Evolutionary conservation across 1,140 invertebrate genomes (phyloP), one percentile per base, ranked within the genome.

Genomic region (Trachelipus rathkii): DNA sequence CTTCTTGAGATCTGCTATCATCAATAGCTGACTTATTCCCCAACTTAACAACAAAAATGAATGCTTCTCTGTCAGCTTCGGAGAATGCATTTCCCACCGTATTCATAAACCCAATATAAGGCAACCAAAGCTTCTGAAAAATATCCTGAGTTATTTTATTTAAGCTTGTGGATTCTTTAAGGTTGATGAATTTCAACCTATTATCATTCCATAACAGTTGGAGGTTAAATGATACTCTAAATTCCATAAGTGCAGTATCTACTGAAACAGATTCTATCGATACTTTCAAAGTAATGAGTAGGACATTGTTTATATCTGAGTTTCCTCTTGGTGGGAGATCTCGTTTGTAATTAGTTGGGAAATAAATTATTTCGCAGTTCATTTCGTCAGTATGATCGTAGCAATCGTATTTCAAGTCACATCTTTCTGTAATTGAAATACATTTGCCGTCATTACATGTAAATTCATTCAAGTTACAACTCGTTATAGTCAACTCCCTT

Each of bases 1-100:
- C 67, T 66, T 80, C 79, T 72, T 80, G 75, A 19, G 79, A 74
- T 10, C 67, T 66, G 10, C 43, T 75, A 44, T 80, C 67, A 45
- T 80, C 79, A 0, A 75, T 76, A 44, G 77, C 66, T 44, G 50
- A 75, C 11, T 75, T 73, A 15, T 73, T 72, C 71, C 76, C 77
- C 23, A 44, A 73, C 77, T 80, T 75, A 72, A 77, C 53, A n/a
- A 80, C 76, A 13, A 77, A 74, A 76, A 80, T 77, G 44, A 76
- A 77, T 13, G 79, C 76, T 33, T 80, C 76, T 72, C 72, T 24
- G 79, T 80, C 79, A 44, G 79, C 74, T 33, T 33, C 33, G 6
- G 33, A 33, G 33, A 33, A 33, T 3, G 33, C 33, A 43, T 73
- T 73, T n/a, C 72, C 72, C 0, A 60, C 13, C 7, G 72, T 73